Evolutionary conservation across 2,888 invertebrate genomes (phyloP).

Genomic region (Anagyrus pseudococci): DNA sequence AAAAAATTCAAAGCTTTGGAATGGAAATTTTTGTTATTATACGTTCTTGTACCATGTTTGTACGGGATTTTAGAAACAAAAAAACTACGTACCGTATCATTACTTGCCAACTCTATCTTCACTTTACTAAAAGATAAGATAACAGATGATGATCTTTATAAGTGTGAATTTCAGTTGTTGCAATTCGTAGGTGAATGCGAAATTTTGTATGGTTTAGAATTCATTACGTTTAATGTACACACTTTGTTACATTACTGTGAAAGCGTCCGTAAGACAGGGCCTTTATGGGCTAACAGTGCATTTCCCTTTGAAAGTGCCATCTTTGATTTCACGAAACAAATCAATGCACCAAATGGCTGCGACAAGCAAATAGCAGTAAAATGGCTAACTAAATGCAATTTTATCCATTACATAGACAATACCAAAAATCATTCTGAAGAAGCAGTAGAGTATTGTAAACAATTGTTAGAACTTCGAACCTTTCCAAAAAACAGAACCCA

Average conservation of each 20-base stretch:
- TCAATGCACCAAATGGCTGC: too few species aligned
- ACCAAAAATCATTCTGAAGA: too few species aligned
- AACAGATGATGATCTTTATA: too few species aligned
- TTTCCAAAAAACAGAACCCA: too few species aligned
- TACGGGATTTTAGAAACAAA: conserved; percentile 23
- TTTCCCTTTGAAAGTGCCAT: conserved; percentile 32
- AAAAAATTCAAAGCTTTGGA: conserved; percentile 31
- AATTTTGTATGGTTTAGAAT: conserved; percentile 24
- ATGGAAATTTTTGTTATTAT: conserved; percentile 32
- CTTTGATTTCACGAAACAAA: conserved; percentile 1
- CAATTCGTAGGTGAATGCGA: background rate
- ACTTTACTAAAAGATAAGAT: too few species aligned
- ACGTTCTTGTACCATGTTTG: conserved; percentile 20
- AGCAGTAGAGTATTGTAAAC: too few species aligned
- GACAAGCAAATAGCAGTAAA: too few species aligned
- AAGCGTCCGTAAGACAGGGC: conserved; percentile 23
- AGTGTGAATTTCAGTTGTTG: too few species aligned
- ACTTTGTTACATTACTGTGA: conserved; percentile 24
- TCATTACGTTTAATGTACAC: conserved; percentile 30
- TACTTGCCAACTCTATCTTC: too few species aligned
- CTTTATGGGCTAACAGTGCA: conserved; percentile 24
- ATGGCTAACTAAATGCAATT: too few species aligned
- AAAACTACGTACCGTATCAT: background rate
- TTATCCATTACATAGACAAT: too few species aligned
- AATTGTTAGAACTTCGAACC: too few species aligned